Percentiles rank a stretch among this genome's conserved stretches.
Evolutionary conservation across 2,113 vertebrate genomes (phyloP).

Genomic region (Anguilla japonica): DNA sequence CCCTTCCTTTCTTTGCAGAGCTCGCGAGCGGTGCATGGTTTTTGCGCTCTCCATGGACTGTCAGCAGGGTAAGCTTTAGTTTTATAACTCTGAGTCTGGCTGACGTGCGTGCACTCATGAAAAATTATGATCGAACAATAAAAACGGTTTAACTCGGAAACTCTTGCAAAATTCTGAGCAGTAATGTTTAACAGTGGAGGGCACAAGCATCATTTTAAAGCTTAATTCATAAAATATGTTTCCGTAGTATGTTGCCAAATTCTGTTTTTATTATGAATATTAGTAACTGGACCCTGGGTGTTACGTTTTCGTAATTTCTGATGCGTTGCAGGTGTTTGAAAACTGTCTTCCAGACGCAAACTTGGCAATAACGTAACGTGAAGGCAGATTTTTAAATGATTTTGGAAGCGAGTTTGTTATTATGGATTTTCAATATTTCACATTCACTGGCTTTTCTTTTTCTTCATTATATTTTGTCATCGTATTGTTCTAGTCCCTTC

Average conservation of each 20-base stretch:
- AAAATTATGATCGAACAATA: neutral
- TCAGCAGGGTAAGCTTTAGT: neutral
- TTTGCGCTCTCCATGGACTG: neutral
- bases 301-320: neutral
- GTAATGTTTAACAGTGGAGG: neutral
- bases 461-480: neutral
- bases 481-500: neutral
- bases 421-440: neutral
- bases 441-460: neutral
- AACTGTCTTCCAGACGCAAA: neutral
- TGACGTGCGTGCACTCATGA: neutral
- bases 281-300: neutral
- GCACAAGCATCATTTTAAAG: neutral
- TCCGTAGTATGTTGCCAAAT: neutral
- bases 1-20: neutral
- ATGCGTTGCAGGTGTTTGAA: neutral
- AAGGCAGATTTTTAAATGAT: neutral
- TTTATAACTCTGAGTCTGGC: neutral
- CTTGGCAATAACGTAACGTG: neutral
- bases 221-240: neutral
- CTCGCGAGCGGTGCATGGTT: neutral
- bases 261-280: neutral
- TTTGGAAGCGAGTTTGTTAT: neutral
- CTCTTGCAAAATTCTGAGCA: neutral
- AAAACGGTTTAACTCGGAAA: neutral